Base-by-base conservation (phyloP, 2,888 invertebrate genomes). In the Synergus umbraculus region DNA sequence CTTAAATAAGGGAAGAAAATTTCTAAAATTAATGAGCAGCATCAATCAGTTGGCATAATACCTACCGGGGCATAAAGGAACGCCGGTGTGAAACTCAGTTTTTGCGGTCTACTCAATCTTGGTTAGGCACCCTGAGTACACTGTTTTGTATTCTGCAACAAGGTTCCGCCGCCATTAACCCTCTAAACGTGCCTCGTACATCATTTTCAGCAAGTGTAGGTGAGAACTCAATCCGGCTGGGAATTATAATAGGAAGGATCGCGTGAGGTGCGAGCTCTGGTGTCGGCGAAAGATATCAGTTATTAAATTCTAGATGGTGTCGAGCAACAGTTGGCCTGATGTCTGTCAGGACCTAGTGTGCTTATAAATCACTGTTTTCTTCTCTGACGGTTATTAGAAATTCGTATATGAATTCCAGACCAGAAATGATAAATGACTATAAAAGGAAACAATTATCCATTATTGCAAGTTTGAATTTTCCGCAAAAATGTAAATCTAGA, bases 51-150 rank as follows among this genome's bases (percentile, higher is more conserved):
- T 5, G 22, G 22, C 22, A 37, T 73, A 73, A 73, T 22, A 22
- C 22, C 22, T 73, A 37, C 54, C 54, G 60, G 13, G 60, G 22
- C 22, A 63, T 63, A 22, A 63, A 63, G 60, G 22, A 63, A 29
- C 13, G 4, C 60, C 22, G 10, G 22, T 63, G 60, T 4, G 29
- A 63, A 63, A 63, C 22, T 29, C 12, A 73, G 54, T 73, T 73
- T 73, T 73, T 73, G 73, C 54, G 54, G 73, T 73, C 15, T 73
- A 73, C 73, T 73, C 37, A 73, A 73, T 73, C 73, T 73, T 73
- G 37, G 73, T 73, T 73, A 73, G 73, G 73, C 73, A 73, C 37
- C 73, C 54, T 37, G 29, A 73, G 54, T 73, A 54, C 49, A 54
- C 73, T 73, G 54, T 73, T 73, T 73, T 73, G 73, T 73, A 73